Percentiles rank a stretch among this genome's conserved stretches.
phyloP scores from a whole-genome alignment of 2,888 invertebrate species.

The Blastobasis adustella region DNA sequence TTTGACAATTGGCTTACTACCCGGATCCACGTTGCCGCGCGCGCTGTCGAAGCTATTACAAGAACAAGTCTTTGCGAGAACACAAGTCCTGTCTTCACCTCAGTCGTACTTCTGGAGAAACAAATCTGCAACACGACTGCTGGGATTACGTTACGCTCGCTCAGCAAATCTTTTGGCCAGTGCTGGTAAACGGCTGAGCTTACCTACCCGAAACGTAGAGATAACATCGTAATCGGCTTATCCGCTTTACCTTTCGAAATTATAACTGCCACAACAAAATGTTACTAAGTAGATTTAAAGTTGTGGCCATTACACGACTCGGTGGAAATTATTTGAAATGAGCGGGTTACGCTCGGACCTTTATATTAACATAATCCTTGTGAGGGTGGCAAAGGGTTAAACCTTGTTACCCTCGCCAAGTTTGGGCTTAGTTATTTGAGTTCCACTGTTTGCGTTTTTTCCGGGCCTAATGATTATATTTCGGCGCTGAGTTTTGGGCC shows the following conservation, averaged over 20 bases:
- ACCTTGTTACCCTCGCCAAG: slow-evolving; percentile 3
- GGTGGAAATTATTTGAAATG: slow-evolving; percentile 58
- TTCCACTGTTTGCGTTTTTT: slow-evolving; percentile 11
- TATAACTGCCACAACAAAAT: slow-evolving; percentile 26
- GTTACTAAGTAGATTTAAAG: slow-evolving; percentile 43
- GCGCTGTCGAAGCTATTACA: too few species aligned
- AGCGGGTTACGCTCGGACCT: slow-evolving; percentile 52
- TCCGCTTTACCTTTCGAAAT: slow-evolving; percentile 11
- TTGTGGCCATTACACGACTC: slow-evolving; percentile 40
- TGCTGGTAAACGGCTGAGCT: too few species aligned
- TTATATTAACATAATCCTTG: slow-evolving; percentile 58
- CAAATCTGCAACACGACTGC: too few species aligned
- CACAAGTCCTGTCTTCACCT: too few species aligned
- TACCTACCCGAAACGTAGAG: background rate
- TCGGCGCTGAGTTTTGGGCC: background rate
- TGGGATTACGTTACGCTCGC: too few species aligned
- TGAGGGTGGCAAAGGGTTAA: slow-evolving; percentile 19
- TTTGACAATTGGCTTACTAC: too few species aligned
- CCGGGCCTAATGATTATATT: slow-evolving; percentile 1
- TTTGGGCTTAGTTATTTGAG: slow-evolving; percentile 14
- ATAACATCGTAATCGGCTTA: slow-evolving; percentile 6
- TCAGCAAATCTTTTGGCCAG: too few species aligned
- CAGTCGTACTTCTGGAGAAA: too few species aligned
- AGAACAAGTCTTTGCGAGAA: too few species aligned
- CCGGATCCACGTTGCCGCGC: too few species aligned